These are phyloP conservation scores for Philopotamus ludificatus DNA, from an alignment of 1,140 invertebrate genomes.

Conservation along the genomic window DNA sequence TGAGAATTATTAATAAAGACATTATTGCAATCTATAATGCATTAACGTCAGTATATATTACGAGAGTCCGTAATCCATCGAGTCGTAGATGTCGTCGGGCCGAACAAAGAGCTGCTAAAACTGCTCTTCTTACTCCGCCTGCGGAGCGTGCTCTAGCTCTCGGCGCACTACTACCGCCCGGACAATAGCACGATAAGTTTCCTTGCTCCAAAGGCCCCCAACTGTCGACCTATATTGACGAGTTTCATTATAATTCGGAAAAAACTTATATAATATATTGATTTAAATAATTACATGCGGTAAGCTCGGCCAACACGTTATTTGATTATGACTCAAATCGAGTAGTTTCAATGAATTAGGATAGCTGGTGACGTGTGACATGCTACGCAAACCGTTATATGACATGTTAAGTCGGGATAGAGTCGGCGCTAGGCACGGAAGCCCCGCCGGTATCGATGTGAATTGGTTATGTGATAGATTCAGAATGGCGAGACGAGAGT, in stretches of 20 bases:
- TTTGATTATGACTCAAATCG: slow-evolving; percentile 91
- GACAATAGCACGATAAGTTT: slow-evolving; percentile 62
- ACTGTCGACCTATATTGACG: slow-evolving; percentile 45
- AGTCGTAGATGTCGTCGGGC: slow-evolving; percentile 80
- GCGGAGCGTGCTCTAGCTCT: slow-evolving; percentile 50
- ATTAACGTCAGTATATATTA: slow-evolving; percentile 26
- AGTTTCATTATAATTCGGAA: not conserved
- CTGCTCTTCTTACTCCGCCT: slow-evolving; percentile 66
- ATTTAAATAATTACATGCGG: slow-evolving; percentile 55
- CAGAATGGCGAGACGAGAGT: slow-evolving; percentile 67
- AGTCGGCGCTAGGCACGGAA: slow-evolving; percentile 85
- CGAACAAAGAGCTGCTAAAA: slow-evolving; percentile 77
- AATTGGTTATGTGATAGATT: slow-evolving; percentile 93
- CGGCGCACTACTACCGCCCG: slow-evolving; percentile 49
- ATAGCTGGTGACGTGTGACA: slow-evolving; percentile 88
- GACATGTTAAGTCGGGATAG: slow-evolving; percentile 87
- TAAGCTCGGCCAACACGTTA: slow-evolving; percentile 82
- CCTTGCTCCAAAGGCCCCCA: slow-evolving; percentile 47
- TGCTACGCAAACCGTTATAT: slow-evolving; percentile 78
- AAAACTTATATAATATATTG: slow-evolving; percentile 7
- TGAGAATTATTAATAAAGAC: not conserved
- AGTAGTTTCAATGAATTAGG: slow-evolving; percentile 86
- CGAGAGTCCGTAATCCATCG: slow-evolving; percentile 76
- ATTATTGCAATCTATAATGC: not conserved
- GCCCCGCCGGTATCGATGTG: slow-evolving; percentile 76